Evolutionary conservation across 2,888 invertebrate genomes (phyloP), one percentile per base, ranked within the genome.

Genomic region (Crematogaster levior): DNA sequence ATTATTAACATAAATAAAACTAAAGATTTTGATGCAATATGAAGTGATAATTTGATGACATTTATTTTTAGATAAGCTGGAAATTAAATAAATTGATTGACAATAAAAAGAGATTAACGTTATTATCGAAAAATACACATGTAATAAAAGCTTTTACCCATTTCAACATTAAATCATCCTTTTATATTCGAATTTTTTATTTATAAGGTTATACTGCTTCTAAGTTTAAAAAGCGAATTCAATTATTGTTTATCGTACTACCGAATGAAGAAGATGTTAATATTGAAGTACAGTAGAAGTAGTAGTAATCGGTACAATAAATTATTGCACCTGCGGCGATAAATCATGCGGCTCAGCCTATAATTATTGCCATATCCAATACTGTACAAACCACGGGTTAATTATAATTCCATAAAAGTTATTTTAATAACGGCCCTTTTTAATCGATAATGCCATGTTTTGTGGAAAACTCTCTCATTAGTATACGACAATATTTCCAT

Each of bases 311-410:
- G 83, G 70, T 85, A 89, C 88, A 89, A 89, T 89, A 88, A 89
- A 89, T 89, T 88, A 89, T 88, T 85, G 84, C 84, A 88, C 84
- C 84, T 68, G 81, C 81, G 58, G 82, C 82, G 83, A 89, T 89
- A 86, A 88, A 89, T 89, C 88, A 89, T 66, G 83, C 85, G 84
- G 65, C 51, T 21, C 46, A 61, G 80, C 4, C 86, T 88, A 77
- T 84, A 89, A 89, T 89, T 89, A 85, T 73, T 56, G 48, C 53
- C 81, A 80, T 75, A 81, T 85, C 79, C 81, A 58, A 56, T 84
- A 53, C 37, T 21, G 63, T 24, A 77, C 37, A 68, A 18, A 30
- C 40, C 60, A 60, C n/a, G 21, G 72, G 81, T 48, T 88, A 87
- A 88, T 88, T 88, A 88, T 80, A 68, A 81, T 85, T 73, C 60